These are phyloP conservation scores for Melanotaenia boesemani DNA, from an alignment of 2,797 vertebrate genomes.

Conservation along the genomic window DNA sequence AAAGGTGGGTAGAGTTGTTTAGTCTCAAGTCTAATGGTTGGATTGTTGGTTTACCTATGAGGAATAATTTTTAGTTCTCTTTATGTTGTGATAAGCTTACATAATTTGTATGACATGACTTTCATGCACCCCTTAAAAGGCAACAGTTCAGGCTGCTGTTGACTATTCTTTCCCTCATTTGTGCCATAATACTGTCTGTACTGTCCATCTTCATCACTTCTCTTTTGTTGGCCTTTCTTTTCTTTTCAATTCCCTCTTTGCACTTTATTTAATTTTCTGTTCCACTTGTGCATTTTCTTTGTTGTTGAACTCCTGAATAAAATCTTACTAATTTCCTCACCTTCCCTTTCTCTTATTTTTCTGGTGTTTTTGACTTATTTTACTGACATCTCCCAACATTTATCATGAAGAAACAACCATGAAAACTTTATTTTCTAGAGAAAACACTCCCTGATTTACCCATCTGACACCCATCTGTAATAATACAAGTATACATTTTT, in stretches of 20 bases:
- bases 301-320: slow-evolving; percentile 74
- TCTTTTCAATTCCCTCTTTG: slow-evolving; percentile 34
- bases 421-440: neutral
- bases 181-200: slow-evolving; percentile 4
- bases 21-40: slow-evolving; percentile 17
- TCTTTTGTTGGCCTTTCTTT: slow-evolving; percentile 26
- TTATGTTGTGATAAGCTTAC: neutral
- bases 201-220: slow-evolving; percentile 15
- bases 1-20: neutral
- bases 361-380: slow-evolving; percentile 31
- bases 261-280: slow-evolving; percentile 53
- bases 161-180: neutral
- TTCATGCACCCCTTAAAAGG: neutral
- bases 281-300: slow-evolving; percentile 60
- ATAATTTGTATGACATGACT: slow-evolving; percentile 13
- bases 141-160: neutral
- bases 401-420: slow-evolving; percentile 21
- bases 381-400: slow-evolving; percentile 18
- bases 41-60: slow-evolving; percentile 12
- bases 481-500: neutral
- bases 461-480: neutral
- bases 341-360: slow-evolving; percentile 61
- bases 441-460: neutral
- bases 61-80: slow-evolving; percentile 7
- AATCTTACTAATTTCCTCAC: slow-evolving; percentile 70